Evolutionary conservation across 2,797 vertebrate genomes (phyloP).

Genomic region (Takifugu ocellatus): DNA sequence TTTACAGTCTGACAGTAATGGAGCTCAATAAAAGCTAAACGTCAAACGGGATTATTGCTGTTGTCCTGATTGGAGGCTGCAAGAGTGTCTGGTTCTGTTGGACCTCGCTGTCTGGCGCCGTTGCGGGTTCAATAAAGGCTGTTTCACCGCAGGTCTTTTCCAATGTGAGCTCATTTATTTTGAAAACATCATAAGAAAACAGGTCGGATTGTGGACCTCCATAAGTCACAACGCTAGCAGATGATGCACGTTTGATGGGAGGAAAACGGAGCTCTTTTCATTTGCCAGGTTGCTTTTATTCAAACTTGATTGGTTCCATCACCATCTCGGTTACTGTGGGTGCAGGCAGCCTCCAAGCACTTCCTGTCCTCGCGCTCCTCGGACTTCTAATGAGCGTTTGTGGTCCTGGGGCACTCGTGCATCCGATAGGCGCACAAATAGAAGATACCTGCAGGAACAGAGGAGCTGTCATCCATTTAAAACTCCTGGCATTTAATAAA

Average conservation of each 20-base stretch:
- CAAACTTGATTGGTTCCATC: conserved; percentile 21
- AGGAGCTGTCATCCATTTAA: background rate
- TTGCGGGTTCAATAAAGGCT: too few species aligned
- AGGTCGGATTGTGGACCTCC: too few species aligned
- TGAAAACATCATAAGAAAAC: too few species aligned
- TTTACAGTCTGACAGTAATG: too few species aligned
- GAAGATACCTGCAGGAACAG: conserved; percentile 63
- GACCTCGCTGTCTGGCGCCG: too few species aligned
- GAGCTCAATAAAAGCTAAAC: too few species aligned
- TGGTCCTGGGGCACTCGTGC: conserved; percentile 71
- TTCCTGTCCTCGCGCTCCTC: conserved; percentile 10
- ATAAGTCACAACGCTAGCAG: background rate
- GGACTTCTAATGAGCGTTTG: conserved; percentile 60
- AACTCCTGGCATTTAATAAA: too few species aligned
- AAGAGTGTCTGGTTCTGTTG: too few species aligned
- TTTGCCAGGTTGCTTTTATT: conserved; percentile 36
- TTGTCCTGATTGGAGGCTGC: too few species aligned
- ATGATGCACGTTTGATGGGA: background rate
- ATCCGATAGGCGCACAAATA: conserved; percentile 77
- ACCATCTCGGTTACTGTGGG: background rate
- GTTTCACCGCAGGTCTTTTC: too few species aligned
- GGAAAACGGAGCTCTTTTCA: conserved; percentile 25
- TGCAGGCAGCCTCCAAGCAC: conserved; percentile 3
- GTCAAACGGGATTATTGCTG: too few species aligned
- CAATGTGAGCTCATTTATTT: too few species aligned